phyloP scores from a whole-genome alignment of 2,888 invertebrate species.

The Seira sanloemensis region DNA sequence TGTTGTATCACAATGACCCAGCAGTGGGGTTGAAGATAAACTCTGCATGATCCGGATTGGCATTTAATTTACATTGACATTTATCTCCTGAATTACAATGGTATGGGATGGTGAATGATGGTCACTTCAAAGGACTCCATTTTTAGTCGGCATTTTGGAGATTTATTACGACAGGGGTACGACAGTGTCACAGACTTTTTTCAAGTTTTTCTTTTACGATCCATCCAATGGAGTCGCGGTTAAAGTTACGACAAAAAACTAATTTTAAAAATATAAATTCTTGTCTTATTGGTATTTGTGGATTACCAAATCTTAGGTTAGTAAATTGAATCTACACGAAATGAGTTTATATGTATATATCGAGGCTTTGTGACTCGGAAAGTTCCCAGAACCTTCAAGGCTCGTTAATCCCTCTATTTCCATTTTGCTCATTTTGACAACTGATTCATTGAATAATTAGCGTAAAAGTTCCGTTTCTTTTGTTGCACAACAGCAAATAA shows the following conservation, averaged over 20 bases:
- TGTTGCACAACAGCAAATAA: background rate
- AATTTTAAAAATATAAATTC: too few species aligned
- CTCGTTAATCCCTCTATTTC: slow-evolving; percentile 20
- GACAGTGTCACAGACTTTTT: background rate
- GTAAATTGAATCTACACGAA: too few species aligned
- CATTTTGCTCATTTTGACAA: background rate
- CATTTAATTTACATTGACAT: background rate
- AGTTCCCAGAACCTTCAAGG: slow-evolving; percentile 25
- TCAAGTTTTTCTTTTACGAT: slow-evolving; percentile 7
- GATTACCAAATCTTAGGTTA: too few species aligned
- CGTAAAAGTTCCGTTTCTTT: background rate
- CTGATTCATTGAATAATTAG: background rate
- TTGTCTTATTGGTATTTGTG: too few species aligned
- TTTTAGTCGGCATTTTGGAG: background rate
- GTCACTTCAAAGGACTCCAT: background rate
- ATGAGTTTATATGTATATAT: slow-evolving; percentile 16
- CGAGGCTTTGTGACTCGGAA: slow-evolving; percentile 36
- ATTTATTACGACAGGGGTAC: background rate
- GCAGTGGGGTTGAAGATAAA: background rate
- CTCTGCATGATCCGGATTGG: background rate
- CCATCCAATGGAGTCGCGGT: slow-evolving; percentile 7
- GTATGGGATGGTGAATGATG: background rate
- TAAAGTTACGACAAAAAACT: too few species aligned
- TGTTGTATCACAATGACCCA: too few species aligned
- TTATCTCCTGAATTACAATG: background rate